phyloP scores from a whole-genome alignment of 37 sponge, comb jelly and placozoan species.

The Mnemiopsis leidyi region DNA sequence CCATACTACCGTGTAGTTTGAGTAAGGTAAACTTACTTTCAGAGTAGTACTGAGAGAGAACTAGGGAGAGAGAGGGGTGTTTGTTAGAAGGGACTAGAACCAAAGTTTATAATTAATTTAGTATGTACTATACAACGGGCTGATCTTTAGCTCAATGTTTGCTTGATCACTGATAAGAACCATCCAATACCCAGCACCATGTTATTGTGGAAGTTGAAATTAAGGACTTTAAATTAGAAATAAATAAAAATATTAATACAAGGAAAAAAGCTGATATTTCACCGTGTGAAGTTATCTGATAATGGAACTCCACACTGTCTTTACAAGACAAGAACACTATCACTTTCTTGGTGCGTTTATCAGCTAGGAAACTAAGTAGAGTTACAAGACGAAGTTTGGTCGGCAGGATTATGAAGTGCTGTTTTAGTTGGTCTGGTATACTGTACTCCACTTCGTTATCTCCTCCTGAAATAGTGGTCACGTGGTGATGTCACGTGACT shows the following conservation, averaged over 20 bases:
- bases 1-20: slow-evolving; percentile 55
- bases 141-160: too few relatives aligned
- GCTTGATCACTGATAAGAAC: too few relatives aligned
- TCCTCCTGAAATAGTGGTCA: background rate
- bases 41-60: background rate
- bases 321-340: slow-evolving; percentile 39
- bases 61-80: slow-evolving; percentile 7
- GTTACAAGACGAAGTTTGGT: slow-evolving; percentile 17
- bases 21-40: background rate
- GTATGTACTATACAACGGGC: too few relatives aligned
- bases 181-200: too few relatives aligned
- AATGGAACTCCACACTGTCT: slow-evolving; percentile 47
- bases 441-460: slow-evolving; percentile 2
- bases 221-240: too few relatives aligned
- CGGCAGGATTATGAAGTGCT: slow-evolving; percentile 15
- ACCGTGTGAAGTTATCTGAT: slow-evolving; percentile 9
- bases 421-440: background rate
- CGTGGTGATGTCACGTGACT: too few relatives aligned
- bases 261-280: too few relatives aligned
- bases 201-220: too few relatives aligned
- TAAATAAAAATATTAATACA: too few relatives aligned
- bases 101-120: too few relatives aligned
- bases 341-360: slow-evolving; percentile 21
- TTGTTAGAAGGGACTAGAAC: background rate
- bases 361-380: background rate